A percentile compares a stretch with the other conserved stretches of the same genome.
These are phyloP conservation scores for Nesoenas mayeri DNA, from an alignment of 2,113 vertebrate genomes.

Conservation along the genomic window DNA sequence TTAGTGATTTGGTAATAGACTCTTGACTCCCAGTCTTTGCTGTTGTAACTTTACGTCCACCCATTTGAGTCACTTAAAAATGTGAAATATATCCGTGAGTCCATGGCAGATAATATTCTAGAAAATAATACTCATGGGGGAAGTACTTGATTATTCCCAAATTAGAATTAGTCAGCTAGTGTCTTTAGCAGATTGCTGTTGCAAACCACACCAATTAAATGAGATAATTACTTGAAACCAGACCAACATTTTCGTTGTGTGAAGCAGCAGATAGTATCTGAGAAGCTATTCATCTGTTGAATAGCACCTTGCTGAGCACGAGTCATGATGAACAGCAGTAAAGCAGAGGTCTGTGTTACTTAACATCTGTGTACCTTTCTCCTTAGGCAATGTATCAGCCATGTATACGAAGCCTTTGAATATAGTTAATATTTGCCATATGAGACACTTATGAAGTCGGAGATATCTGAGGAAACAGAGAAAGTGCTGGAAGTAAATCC, in stretches of 20 bases:
- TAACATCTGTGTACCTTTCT: neutral
- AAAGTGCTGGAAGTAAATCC: neutral
- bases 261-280: neutral
- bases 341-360: neutral
- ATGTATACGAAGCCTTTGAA: neutral
- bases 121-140: neutral
- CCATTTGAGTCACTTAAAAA: neutral
- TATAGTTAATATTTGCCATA: neutral
- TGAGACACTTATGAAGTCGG: neutral
- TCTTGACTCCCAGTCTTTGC: neutral
- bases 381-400: neutral
- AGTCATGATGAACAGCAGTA: neutral
- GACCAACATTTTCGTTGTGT: neutral
- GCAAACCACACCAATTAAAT: neutral
- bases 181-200: neutral
- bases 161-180: slow-evolving; percentile 6
- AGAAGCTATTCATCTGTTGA: neutral
- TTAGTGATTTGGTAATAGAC: neutral
- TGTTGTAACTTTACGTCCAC: neutral
- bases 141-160: slow-evolving; percentile 1
- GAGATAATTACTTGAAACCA: slow-evolving; percentile 1
- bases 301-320: neutral
- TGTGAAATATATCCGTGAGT: neutral
- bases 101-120: neutral
- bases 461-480: neutral